A percentile compares a stretch with the other conserved stretches of the same genome.
Conservation (phyloP, 2,888 invertebrate species). For the Pseudanteris insignis region DNA sequence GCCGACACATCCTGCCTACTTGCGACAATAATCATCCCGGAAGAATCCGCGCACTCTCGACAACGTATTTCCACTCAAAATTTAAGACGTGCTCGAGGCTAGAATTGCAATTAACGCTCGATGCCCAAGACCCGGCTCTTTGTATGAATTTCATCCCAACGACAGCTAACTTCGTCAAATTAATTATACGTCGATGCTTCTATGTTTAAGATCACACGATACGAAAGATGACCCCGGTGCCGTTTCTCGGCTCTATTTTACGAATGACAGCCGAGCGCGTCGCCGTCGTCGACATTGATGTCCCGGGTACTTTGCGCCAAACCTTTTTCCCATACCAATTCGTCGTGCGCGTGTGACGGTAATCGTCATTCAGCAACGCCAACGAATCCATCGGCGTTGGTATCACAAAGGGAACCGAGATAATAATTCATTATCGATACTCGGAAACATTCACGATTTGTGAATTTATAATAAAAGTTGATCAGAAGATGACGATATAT, state of each 20-base stretch:
- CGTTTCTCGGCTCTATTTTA: constrained; percentile 31
- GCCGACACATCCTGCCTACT: constrained; percentile 28
- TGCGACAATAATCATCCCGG: constrained; percentile 44
- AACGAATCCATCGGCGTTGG: no score
- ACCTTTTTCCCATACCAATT: no score
- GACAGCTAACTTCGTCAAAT: constrained; percentile 41
- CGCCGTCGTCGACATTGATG: background rate
- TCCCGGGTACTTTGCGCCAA: no score
- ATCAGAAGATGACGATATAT: no score
- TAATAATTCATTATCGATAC: no score
- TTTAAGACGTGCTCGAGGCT: constrained; percentile 43
- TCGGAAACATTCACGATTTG: no score
- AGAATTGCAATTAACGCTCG: constrained; percentile 44
- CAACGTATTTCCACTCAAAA: constrained; percentile 42
- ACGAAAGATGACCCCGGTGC: constrained; percentile 38
- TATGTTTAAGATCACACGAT: constrained; percentile 38
- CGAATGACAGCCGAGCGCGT: constrained; percentile 17
- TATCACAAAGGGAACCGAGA: no score
- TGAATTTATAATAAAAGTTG: no score
- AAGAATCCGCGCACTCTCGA: constrained; percentile 40
- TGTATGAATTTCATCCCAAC: constrained; percentile 44
- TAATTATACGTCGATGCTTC: constrained; percentile 40
- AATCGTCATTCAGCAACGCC: no score
- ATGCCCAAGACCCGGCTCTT: constrained; percentile 32
- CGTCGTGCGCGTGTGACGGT: no score